Conservation (phyloP, 2,113 vertebrate genomes). For the Boulengeromyrus knoepffleri region DNA sequence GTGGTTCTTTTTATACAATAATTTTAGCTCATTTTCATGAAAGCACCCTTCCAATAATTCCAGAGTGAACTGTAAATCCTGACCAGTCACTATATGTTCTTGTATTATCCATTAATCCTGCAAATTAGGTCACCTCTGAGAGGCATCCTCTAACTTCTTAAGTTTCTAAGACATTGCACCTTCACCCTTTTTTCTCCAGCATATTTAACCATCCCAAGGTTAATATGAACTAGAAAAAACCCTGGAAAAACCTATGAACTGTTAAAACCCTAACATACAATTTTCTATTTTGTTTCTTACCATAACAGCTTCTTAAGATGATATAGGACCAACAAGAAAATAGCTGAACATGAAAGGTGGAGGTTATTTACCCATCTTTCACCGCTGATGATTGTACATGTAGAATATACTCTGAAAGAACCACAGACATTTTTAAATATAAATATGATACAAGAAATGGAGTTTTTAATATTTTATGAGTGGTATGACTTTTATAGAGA, state of each 20-base stretch:
- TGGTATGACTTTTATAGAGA: background rate
- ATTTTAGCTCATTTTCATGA: too few relatives aligned
- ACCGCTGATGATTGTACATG: background rate
- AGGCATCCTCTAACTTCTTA: background rate
- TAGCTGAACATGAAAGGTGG: background rate
- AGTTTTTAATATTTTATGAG: background rate
- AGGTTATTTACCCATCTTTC: background rate
- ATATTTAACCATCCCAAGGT: background rate
- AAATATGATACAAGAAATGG: background rate
- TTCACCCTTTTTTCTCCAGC: background rate
- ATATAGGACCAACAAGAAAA: background rate
- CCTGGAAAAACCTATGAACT: background rate
- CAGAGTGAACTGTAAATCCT: too few relatives aligned
- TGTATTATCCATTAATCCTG: background rate
- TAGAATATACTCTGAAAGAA: background rate
- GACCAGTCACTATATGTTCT: background rate
- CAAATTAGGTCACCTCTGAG: background rate
- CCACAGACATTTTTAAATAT: background rate
- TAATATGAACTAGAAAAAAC: background rate
- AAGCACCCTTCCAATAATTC: too few relatives aligned
- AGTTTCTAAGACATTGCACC: background rate
- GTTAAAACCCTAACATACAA: background rate
- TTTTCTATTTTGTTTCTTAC: background rate
- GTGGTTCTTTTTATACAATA: too few relatives aligned
- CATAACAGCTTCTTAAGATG: background rate